Evolutionary conservation across 2,888 invertebrate genomes (phyloP), one percentile per base, ranked within the genome.

Genomic region (Zaprionus bogoriensis): DNA sequence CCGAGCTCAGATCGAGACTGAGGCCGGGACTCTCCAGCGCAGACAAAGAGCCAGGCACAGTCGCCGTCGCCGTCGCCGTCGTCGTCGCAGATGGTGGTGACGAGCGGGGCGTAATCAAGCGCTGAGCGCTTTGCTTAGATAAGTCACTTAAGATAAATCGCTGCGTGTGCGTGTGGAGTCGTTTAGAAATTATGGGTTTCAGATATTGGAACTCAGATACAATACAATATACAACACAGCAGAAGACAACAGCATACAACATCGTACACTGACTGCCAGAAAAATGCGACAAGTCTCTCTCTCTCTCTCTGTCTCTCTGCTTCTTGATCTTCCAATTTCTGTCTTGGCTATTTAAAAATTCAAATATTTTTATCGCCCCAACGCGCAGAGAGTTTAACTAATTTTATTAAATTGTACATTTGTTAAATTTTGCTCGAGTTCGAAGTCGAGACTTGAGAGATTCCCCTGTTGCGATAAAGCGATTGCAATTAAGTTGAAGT

Each of bases 111-210:
- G 67, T 78, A 80, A 80, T 80, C 82, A 78, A 78, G 74, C 65
- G 78, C 47, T 58, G 68, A 76, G 71, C 78, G 73, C 66, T 80
- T 84, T 84, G 81, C 78, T 81, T 78, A 81, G 85, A 75, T 80
- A 80, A 80, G 78, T 84, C 85, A 67, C 68, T 67, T 67, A 45
- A 80, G 82, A 80, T 84, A 80, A 84, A 78, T 80, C 82, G 73
- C 50, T 53, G 66, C 17, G 61, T 73, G 54, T 61, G 65, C 51
- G 67, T 51, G 60, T 64, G 53, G 52, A 64, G 68, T 75, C 62
- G 50, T 67, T 73, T 70, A 73, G 67, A 81, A 84, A 67, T 84
- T 80, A 84, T 84, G 74, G 82, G 51, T 74, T 67, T 74, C 71
- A 74, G 82, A 81, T 80, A 84, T 68, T 75, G 67, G 22, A 73